phyloP scores from a whole-genome alignment of 2,888 invertebrate genomes.

The Branchipolynoe longqiensis region DNA sequence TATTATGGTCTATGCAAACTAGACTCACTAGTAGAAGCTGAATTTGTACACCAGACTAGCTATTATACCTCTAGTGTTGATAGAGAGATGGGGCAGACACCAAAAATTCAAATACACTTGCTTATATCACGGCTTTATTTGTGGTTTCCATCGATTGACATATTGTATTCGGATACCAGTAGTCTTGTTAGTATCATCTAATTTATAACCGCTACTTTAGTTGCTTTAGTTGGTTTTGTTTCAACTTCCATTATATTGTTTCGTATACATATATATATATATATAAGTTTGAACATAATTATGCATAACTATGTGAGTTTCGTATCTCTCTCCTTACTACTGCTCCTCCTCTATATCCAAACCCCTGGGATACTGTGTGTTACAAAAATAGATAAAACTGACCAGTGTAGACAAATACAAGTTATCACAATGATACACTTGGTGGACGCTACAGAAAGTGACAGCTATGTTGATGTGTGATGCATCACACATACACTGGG shows the following conservation, averaged over 20 bases:
- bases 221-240: no score
- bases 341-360: neutral
- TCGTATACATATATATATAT: no score
- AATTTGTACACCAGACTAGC: no score
- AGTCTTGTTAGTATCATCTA: no score
- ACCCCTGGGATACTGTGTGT: slow-evolving; percentile 51
- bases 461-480: slow-evolving; percentile 51
- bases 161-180: no score
- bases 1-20: no score
- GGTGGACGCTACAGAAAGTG: slow-evolving; percentile 53
- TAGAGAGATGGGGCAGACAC: neutral
- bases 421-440: slow-evolving; percentile 40
- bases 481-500: slow-evolving; percentile 57
- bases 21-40: no score
- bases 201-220: no score
- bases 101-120: slow-evolving; percentile 19
- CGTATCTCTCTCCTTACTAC: slow-evolving; percentile 31
- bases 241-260: no score
- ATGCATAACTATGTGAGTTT: slow-evolving; percentile 56
- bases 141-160: slow-evolving; percentile 29
- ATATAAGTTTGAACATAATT: slow-evolving; percentile 55
- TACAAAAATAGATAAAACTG: slow-evolving; percentile 57
- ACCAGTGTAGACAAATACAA: slow-evolving; percentile 42
- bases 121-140: slow-evolving; percentile 45
- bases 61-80: no score